These are phyloP conservation scores for Mystacides longicornis DNA, from an alignment of 2,888 invertebrate genomes.

Conservation along the genomic window DNA sequence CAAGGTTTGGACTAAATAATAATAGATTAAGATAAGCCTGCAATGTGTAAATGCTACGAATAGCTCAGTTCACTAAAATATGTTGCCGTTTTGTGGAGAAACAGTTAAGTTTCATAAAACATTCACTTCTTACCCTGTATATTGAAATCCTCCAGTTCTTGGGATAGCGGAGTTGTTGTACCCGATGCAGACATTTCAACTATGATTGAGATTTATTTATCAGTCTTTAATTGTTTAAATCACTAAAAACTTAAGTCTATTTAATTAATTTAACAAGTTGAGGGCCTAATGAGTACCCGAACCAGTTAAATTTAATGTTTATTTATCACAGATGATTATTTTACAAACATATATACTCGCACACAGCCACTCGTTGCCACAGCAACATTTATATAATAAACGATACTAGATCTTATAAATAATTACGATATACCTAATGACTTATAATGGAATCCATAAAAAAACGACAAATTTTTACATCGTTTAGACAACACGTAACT, in stretches of 20 bases:
- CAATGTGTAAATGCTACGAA: no score
- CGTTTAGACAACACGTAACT: conserved; percentile 49
- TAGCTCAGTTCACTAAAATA: no score
- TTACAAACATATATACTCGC: conserved; percentile 50
- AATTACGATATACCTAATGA: conserved; percentile 40
- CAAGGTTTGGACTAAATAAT: no score
- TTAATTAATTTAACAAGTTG: conserved; percentile 37
- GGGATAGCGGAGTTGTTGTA: not conserved
- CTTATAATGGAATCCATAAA: conserved; percentile 41
- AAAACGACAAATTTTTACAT: conserved; percentile 29
- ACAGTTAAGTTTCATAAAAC: no score
- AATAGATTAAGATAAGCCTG: no score
- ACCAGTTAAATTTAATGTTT: conserved; percentile 45
- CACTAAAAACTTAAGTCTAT: conserved; percentile 32
- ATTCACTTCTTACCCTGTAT: not conserved
- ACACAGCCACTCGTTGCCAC: conserved; percentile 45
- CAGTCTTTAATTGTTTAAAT: conserved; percentile 22
- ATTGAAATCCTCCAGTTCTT: not conserved
- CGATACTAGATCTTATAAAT: conserved; percentile 42
- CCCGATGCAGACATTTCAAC: conserved; percentile 42
- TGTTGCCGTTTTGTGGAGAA: no score
- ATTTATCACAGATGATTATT: conserved; percentile 58
- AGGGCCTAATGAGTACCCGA: conserved; percentile 29
- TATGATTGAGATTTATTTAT: conserved; percentile 38
- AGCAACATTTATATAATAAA: conserved; percentile 41